These are phyloP conservation scores for Aricia artaxerxes DNA, from an alignment of 2,888 invertebrate genomes.

Conservation along the genomic window DNA sequence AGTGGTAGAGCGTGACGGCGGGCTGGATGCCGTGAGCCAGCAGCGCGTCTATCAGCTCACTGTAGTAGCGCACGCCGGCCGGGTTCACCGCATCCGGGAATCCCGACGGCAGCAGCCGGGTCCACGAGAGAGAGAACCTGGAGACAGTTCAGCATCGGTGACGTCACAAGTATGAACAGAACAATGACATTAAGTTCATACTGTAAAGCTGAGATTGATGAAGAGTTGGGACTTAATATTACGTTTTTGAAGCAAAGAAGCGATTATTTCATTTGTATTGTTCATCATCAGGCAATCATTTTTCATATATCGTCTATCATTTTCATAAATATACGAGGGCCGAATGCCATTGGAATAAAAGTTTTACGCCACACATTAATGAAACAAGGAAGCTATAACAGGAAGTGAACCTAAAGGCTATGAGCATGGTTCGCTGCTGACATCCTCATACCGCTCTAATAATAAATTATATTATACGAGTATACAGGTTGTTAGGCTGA, in stretches of 20 bases:
- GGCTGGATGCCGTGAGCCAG: slow-evolving; percentile 77
- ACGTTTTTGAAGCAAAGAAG: too few species aligned
- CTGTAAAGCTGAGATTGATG: too few species aligned
- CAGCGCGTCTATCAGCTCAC: slow-evolving; percentile 73
- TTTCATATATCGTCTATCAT: too few species aligned
- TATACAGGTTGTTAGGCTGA: too few species aligned
- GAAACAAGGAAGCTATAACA: not conserved
- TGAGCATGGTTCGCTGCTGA: not conserved
- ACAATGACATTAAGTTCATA: too few species aligned
- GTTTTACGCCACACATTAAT: not conserved
- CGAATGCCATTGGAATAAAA: too few species aligned
- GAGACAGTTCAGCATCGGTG: too few species aligned
- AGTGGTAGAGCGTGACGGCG: slow-evolving; percentile 72
- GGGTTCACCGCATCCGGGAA: slow-evolving; percentile 65
- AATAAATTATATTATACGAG: not conserved
- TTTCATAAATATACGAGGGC: not conserved
- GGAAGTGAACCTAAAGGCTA: not conserved
- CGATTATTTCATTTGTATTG: too few species aligned
- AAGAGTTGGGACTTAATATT: too few species aligned
- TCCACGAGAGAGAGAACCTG: slow-evolving; percentile 82
- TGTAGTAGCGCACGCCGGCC: slow-evolving; percentile 77
- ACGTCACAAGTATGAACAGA: too few species aligned
- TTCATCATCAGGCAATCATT: too few species aligned
- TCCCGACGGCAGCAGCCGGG: slow-evolving; percentile 68
- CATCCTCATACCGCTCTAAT: not conserved